Evolutionary conservation across 1,140 invertebrate species (phyloP), one percentile per base, ranked within the genome.

Genomic region (Habropoda laboriosa): DNA sequence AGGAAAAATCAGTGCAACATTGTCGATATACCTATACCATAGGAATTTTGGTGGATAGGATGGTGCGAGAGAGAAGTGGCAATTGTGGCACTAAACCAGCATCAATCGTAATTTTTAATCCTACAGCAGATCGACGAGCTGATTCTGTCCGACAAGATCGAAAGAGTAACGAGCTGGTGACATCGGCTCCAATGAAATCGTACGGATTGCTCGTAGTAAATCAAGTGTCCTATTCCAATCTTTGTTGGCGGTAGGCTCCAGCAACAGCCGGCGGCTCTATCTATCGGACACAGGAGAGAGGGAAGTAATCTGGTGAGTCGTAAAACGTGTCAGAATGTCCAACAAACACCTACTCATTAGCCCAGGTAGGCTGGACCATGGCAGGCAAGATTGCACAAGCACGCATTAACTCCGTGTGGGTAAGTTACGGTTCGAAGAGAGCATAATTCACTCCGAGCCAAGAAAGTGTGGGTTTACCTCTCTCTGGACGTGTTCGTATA

Each of bases 311-410:
- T 90, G 88, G 86, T 88, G 87, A 91, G 90, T 91, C 90, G 90
- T 92, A 92, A 92, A 92, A 91, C 89, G 91, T 91, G 91, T 92
- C 90, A 88, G 89, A 90, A 91, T 89, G 91, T 92, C 91, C 89
- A 90, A 90, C 89, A 91, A 91, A 92, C 91, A 92, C 91, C 91
- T 92, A 91, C 91, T 92, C 91, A 92, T 92, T 92, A 92, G 90
- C 88, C 86, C 87, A 89, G 89, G 89, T 91, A 88, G 88, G 87
- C 86, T 80, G 86, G 84, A 80, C 83, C 82, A 79, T 84, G 87
- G 86, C 87, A 88, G 84, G 85, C 86, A 81, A 87, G 89, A 92
- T 91, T 91, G 89, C 89, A 90, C 90, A 90, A 89, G 89, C 87
- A 85, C 77, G 86, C 90, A 91, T 92, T 91, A 90, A 91, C 87